These are phyloP conservation scores for Palythoa caribaeorum DNA, from an alignment of 92 coral and sea anemone species.

Conservation along the genomic window DNA sequence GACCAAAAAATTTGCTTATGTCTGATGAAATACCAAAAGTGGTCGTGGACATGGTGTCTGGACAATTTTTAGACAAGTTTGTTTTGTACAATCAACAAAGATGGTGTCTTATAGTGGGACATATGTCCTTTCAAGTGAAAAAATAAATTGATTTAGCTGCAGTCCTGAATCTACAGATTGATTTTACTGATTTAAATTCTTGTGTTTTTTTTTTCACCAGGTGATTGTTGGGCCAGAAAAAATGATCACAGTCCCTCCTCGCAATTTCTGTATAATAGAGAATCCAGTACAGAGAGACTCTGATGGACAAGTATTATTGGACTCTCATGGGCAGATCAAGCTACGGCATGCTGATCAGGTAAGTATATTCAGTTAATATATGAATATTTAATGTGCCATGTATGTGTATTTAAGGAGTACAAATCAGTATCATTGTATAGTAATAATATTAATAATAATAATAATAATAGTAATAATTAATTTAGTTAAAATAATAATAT, in stretches of 20 bases:
- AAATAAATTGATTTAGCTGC: too few relatives aligned
- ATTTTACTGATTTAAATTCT: neutral
- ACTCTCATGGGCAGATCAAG: constrained; percentile 91
- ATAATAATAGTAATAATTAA: neutral
- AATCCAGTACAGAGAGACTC: constrained; percentile 90
- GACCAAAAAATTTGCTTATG: too few relatives aligned
- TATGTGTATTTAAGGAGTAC: neutral
- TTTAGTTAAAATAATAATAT: neutral
- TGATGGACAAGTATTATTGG: constrained; percentile 81
- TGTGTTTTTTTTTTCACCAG: constrained; percentile 35
- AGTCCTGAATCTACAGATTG: neutral
- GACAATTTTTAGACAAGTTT: too few relatives aligned
- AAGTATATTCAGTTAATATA: neutral
- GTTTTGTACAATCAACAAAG: too few relatives aligned
- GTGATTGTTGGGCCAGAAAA: constrained; percentile 98
- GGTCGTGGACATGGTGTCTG: too few relatives aligned
- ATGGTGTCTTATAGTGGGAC: too few relatives aligned
- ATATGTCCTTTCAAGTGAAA: too few relatives aligned
- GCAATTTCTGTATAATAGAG: constrained; percentile 94
- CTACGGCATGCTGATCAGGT: constrained; percentile 99
- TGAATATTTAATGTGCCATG: neutral
- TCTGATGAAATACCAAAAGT: too few relatives aligned
- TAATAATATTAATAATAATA: neutral
- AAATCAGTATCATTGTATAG: too few relatives aligned
- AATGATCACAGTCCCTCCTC: constrained; percentile 98